Base-by-base conservation (phyloP, 2,888 invertebrate species). In the Fabriciana adippe region DNA sequence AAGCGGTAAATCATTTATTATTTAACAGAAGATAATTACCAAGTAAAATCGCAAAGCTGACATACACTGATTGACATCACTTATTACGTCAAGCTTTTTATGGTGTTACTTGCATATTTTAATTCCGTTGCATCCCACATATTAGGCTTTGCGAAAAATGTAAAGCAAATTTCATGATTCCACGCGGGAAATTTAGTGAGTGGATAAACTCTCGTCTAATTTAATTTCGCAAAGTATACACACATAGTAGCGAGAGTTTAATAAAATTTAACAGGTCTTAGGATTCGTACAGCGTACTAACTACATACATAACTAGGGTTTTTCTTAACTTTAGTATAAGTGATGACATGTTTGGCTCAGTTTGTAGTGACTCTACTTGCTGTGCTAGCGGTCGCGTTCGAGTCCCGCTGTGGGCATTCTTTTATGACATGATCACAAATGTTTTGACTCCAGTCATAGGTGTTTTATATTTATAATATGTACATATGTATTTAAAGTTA, bases 21-120 rank as follows among this genome's bases (percentile, higher is more conserved):
- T 55, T 55, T 55, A 15, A 55, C 6, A 6, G 21, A n/a, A 26
- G 35, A 45, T 57, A 11, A 15, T 47, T 26, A 26, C 8, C 21
- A n/a, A n/a, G 70, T 51, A 64, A 68, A 64, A 69, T 72, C 64
- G 64, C 67, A 68, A 63, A 26, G 31, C 14, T 35, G 48, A 50
- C 41, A 55, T 21, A 55, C 48, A 21, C 6, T 64, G 56, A 64
- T 51, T 50, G 56, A 51, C 56, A 64, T 56, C 50, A 26, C 35
- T 55, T 11, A 50, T 64, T 35, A 55, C 31, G 5, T 13, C n/a
- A 4, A 21, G 26, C 14, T 18, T 54, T 26, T 18, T n/a, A 21
- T n/a, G 26, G 21, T 18, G 26, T 21, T 55, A 55, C 26, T 63
- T 47, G 35, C 55, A 48, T 47, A 55, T 48, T n/a, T 26, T 45